Evolutionary conservation across 2,113 vertebrate species (phyloP), one percentile per base, ranked within the genome.

Genomic region (Acrocephalus kingi): DNA sequence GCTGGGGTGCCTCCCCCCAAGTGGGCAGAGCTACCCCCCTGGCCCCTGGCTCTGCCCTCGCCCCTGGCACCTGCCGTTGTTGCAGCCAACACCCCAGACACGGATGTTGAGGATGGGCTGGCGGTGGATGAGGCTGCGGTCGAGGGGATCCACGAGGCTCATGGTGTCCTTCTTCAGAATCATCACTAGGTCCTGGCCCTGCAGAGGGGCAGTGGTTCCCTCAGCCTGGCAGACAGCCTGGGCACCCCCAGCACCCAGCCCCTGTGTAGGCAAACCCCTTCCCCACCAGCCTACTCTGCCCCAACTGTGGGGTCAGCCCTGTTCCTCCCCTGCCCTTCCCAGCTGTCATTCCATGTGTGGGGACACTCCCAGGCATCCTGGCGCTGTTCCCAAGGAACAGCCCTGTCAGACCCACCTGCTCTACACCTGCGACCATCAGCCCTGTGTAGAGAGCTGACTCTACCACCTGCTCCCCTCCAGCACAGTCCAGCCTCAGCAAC

Each of bases 41-140:
- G 28, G 51, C 9, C 64, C 27, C 19, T 1, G 2, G 86, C 52
- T 52, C 59, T 69, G 14, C 28, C 77, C 73, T 7, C 0, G 61
- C 77, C 71, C 71, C 71, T 2, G 1, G 92, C 94, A 99, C 99
- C 99, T 99, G 98, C 99, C 99, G 1, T 99, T 98, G 98, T 99
- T 98, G 98, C 99, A 99, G 97, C 99, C 99, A 90, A 99, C 99
- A 1, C 99, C 99, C 99, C 99, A 99, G 31, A 99, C 99, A 7
- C 99, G 99, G 91, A 99, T 99, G 97, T 99, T 99, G 95, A 99
- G 98, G 96, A 99, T 99, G 97, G 99, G 99, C 95, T 99, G 99
- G 94, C 97, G 97, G 93, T 99, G 99, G 91, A 99, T 98, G 69
- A 99, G 98, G 94, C 98, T 99, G 97, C 93, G 98, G 97, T 99